Conservation (phyloP, 2,113 vertebrate genomes). For the Osmerus mordax region DNA sequence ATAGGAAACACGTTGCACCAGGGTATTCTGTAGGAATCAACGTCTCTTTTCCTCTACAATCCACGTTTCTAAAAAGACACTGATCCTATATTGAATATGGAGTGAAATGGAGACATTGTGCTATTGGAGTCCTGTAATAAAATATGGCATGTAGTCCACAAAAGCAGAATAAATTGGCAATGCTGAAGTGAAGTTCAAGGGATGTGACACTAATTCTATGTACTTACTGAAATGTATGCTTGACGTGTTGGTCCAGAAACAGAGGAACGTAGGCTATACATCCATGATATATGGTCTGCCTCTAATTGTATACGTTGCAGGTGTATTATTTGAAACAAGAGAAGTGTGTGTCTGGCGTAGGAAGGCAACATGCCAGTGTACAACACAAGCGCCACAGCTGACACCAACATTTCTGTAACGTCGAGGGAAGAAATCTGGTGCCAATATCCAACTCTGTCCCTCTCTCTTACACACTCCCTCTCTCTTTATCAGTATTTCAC, state of each 20-base stretch:
- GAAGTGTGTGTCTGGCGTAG: background rate
- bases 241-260: background rate
- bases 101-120: constrained; percentile 19
- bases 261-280: too few species aligned
- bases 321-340: background rate
- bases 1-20: constrained; percentile 31
- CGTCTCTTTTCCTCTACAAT: constrained; percentile 13
- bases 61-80: constrained; percentile 19
- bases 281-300: too few species aligned
- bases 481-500: background rate
- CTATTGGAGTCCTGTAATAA: constrained; percentile 1
- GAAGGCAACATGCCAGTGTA: constrained; percentile 18
- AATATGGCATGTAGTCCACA: constrained; percentile 9
- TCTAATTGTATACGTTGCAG: too few species aligned
- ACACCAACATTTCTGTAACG: constrained; percentile 35
- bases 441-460: constrained; percentile 18
- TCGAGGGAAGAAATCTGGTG: constrained; percentile 40
- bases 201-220: constrained; percentile 15
- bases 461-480: constrained; percentile 16
- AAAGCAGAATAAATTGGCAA: background rate
- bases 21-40: constrained; percentile 24
- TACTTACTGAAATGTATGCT: constrained; percentile 14
- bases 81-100: constrained; percentile 37
- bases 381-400: constrained; percentile 27
- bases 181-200: constrained; percentile 5